Conservation (phyloP, 1,140 invertebrate species). For the Hyposmocoma kahamanoa region DNA sequence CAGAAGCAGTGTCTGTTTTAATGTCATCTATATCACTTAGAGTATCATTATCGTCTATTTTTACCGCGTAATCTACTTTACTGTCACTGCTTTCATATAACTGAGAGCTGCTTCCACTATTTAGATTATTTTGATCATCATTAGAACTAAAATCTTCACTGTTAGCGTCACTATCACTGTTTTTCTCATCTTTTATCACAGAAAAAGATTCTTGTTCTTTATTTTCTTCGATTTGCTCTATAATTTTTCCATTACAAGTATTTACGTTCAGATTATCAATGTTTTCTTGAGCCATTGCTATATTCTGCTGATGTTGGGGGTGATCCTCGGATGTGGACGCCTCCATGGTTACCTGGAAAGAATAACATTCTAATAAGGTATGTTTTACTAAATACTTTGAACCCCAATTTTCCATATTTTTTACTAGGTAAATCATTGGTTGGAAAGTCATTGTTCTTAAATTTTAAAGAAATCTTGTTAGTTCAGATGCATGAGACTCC, state of each 20-base stretch:
- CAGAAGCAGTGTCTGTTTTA: slow-evolving; percentile 69
- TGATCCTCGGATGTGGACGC: slow-evolving; percentile 7
- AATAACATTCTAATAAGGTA: too few species aligned
- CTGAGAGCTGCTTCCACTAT: slow-evolving; percentile 54
- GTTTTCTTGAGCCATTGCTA: not conserved
- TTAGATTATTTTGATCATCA: slow-evolving; percentile 57
- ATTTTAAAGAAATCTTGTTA: too few species aligned
- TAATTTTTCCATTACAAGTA: slow-evolving; percentile 19
- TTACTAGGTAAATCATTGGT: too few species aligned
- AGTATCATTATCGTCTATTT: slow-evolving; percentile 67
- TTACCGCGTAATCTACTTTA: slow-evolving; percentile 65
- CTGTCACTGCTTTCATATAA: slow-evolving; percentile 68
- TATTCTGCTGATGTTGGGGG: too few species aligned
- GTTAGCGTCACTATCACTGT: slow-evolving; percentile 55
- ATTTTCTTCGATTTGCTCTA: slow-evolving; percentile 21
- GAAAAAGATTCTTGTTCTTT: slow-evolving; percentile 31
- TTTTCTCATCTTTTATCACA: slow-evolving; percentile 51
- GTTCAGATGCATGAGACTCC: too few species aligned
- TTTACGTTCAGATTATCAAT: too few species aligned
- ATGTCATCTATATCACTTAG: slow-evolving; percentile 72
- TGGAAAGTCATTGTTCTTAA: too few species aligned
- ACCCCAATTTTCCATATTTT: too few species aligned
- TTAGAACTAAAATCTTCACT: slow-evolving; percentile 57
- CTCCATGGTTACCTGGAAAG: slow-evolving; percentile 32
- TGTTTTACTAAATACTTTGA: too few species aligned